Percentiles rank a stretch among this genome's conserved stretches.
phyloP scores from a whole-genome alignment of 1,140 invertebrate genomes.

The Zophobas atratus region DNA sequence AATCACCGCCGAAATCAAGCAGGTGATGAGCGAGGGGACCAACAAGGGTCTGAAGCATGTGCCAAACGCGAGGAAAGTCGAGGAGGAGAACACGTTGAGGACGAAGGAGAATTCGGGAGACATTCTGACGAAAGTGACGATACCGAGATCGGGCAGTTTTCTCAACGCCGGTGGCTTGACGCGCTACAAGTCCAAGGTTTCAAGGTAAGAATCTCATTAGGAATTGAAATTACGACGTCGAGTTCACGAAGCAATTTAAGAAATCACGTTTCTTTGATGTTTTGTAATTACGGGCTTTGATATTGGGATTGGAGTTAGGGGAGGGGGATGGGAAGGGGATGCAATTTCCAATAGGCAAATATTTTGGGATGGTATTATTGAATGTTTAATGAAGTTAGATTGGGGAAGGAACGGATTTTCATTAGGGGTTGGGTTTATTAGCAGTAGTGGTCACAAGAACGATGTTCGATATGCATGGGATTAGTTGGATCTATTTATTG shows the following conservation, averaged over 20 bases:
- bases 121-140: constrained; percentile 86
- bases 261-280: constrained; percentile 21
- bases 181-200: constrained; percentile 77
- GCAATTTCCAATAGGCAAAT: neutral
- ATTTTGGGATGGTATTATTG: too few species aligned
- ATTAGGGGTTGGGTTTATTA: too few species aligned
- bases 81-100: constrained; percentile 64
- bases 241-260: constrained; percentile 4
- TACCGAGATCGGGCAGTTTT: constrained; percentile 87
- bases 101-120: constrained; percentile 75
- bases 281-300: constrained; percentile 30
- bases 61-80: constrained; percentile 67
- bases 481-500: too few species aligned
- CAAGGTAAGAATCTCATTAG: constrained; percentile 68
- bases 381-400: too few species aligned
- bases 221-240: constrained; percentile 8
- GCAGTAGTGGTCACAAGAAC: too few species aligned
- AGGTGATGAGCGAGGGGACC: constrained; percentile 62
- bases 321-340: neutral
- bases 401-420: too few species aligned
- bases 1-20: constrained; percentile 65
- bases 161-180: constrained; percentile 82
- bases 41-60: constrained; percentile 70
- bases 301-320: constrained; percentile 9
- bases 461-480: too few species aligned